Conservation (phyloP, 2,113 vertebrate species). For the Rhipidura dahli region DNA sequence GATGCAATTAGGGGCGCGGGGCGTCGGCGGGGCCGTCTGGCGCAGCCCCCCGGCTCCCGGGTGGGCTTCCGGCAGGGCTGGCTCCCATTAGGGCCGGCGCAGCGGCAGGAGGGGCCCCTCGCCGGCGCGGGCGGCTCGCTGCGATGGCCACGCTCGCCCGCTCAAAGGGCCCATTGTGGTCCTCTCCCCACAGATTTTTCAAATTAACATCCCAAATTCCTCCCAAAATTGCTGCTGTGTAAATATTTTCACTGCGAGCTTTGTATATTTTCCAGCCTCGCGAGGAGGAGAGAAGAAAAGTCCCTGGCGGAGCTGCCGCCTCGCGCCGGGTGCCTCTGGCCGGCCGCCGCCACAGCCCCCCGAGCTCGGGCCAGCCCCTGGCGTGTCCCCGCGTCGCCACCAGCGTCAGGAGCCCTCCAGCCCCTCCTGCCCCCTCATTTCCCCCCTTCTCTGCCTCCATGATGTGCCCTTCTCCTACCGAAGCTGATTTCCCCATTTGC, state of each 20-base stretch:
- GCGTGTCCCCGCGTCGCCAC: not conserved
- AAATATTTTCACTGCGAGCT: conserved; percentile 78
- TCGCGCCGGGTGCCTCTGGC: not conserved
- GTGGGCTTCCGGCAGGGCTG: conserved; percentile 75
- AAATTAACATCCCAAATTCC: conserved; percentile 74
- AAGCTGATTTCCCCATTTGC: not conserved
- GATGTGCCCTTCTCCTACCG: not conserved
- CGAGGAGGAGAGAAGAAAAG: conserved; percentile 28
- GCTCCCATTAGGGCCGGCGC: conserved; percentile 62
- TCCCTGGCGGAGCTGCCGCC: not conserved
- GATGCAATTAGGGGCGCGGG: conserved; percentile 65
- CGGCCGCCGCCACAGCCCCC: not conserved
- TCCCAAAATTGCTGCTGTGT: conserved; percentile 72
- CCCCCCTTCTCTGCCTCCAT: not conserved
- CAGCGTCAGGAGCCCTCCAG: not conserved
- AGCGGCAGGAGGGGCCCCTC: conserved; percentile 59
- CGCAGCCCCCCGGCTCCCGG: conserved; percentile 37
- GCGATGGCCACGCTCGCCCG: conserved; percentile 20
- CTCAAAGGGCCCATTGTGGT: conserved; percentile 83
- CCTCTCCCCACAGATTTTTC: conserved; percentile 66
- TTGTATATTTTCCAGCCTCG: conserved; percentile 66
- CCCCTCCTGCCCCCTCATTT: not conserved
- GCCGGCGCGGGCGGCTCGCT: conserved; percentile 48
- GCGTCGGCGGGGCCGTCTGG: not conserved
- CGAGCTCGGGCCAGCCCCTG: not conserved